Evolutionary conservation across 2,888 invertebrate species (phyloP).

Genomic region (Steromphala cineraria): DNA sequence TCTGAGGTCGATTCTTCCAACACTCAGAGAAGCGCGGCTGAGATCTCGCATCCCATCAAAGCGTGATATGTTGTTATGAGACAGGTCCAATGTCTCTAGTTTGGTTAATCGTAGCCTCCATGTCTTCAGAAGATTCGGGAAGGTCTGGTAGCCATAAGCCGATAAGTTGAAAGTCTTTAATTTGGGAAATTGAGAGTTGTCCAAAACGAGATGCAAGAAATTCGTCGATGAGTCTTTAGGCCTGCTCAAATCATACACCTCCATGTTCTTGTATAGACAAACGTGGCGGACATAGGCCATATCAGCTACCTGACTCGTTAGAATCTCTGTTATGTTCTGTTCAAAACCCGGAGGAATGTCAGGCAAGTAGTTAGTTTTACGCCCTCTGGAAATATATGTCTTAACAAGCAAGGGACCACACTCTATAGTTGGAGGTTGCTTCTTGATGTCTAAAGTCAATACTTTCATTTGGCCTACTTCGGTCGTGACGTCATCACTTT

Average conservation of each 20-base stretch:
- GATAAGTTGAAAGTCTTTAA: constrained; percentile 34
- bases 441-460: not conserved
- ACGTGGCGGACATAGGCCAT: not conserved
- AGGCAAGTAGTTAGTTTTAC: not conserved
- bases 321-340: not conserved
- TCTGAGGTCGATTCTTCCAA: constrained; percentile 34
- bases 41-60: constrained; percentile 8
- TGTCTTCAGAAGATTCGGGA: constrained; percentile 32
- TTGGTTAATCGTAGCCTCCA: constrained; percentile 45
- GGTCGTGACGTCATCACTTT: not conserved
- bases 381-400: not conserved
- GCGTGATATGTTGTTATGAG: constrained; percentile 38
- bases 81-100: constrained; percentile 45
- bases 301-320: not conserved
- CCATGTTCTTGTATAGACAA: not conserved
- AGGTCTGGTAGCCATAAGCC: constrained; percentile 22
- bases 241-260: not conserved
- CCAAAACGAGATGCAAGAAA: not conserved
- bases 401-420: not conserved
- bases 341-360: not conserved
- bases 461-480: not conserved
- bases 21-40: not conserved
- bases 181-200: constrained; percentile 5
- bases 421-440: not conserved
- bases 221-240: not conserved